Percentiles rank a stretch among this genome's conserved stretches.
phyloP scores from a whole-genome alignment of 1,140 invertebrate species.

The Zeugodacus cucurbitae region DNA sequence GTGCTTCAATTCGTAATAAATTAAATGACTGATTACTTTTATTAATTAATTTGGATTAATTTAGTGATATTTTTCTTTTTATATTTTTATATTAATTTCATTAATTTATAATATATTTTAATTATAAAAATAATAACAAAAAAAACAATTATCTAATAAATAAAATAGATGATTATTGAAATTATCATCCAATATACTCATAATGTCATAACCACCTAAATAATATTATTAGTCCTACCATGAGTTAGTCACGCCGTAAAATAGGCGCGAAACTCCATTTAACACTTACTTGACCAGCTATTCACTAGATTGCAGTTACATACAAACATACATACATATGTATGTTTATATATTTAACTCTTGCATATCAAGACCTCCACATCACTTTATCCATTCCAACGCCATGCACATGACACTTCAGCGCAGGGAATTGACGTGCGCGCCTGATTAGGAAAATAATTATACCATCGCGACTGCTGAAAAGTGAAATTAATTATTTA shows the following conservation, averaged over 20 bases:
- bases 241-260: neutral
- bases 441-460: constrained; percentile 12
- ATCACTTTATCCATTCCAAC: neutral
- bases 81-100: too few relatives aligned
- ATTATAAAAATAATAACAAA: too few relatives aligned
- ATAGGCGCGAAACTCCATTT: neutral
- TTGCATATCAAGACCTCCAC: neutral
- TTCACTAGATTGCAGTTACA: neutral
- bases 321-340: neutral
- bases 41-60: too few relatives aligned
- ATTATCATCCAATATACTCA: too few relatives aligned
- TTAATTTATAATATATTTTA: too few relatives aligned
- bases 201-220: too few relatives aligned
- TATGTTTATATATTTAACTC: neutral
- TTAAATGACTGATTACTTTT: too few relatives aligned
- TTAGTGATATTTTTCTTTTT: too few relatives aligned
- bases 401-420: neutral
- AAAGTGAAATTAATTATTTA: constrained; percentile 22
- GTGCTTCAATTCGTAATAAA: too few relatives aligned
- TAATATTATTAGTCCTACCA: too few relatives aligned
- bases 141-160: too few relatives aligned
- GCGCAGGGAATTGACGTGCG: neutral
- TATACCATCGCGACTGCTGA: neutral
- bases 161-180: too few relatives aligned
- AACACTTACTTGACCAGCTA: neutral